phyloP scores from a whole-genome alignment of 2,113 vertebrate genomes.

The Hystrix brachyura region DNA sequence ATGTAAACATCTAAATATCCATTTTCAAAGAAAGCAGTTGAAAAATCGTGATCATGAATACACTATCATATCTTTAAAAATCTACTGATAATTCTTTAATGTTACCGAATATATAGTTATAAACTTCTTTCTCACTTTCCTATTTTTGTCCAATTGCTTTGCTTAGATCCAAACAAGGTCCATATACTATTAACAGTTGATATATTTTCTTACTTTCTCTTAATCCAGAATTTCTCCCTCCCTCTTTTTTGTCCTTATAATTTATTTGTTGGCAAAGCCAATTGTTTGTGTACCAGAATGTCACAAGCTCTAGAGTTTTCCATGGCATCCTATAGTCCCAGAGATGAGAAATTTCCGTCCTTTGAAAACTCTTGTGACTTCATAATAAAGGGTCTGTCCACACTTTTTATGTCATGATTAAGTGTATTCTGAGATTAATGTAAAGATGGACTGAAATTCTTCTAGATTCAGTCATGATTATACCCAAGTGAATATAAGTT shows the following conservation, averaged over 20 bases:
- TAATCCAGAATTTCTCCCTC: not conserved
- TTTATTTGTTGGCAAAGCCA: constrained; percentile 7
- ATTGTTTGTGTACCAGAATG: not conserved
- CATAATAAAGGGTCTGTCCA: not conserved
- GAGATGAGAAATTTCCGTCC: not conserved
- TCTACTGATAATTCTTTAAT: not conserved
- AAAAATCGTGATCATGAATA: not conserved
- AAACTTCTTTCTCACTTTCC: not conserved
- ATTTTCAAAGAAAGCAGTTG: not conserved
- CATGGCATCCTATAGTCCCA: not conserved
- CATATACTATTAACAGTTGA: not conserved
- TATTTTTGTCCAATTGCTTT: not conserved
- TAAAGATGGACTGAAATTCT: not conserved
- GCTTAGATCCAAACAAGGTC: not conserved
- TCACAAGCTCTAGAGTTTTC: not conserved
- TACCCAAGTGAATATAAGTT: not conserved
- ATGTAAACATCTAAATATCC: not conserved
- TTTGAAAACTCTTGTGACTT: not conserved
- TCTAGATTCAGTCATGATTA: not conserved
- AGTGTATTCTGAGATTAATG: not conserved
- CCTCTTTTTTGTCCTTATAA: not conserved
- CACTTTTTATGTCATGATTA: not conserved
- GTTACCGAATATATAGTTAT: not conserved
- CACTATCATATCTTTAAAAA: constrained; percentile 2
- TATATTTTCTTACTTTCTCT: constrained; percentile 2